Evolutionary conservation across 1,140 invertebrate genomes (phyloP), one percentile per base, ranked within the genome.

Genomic region (Chrysomallon squamiferum): DNA sequence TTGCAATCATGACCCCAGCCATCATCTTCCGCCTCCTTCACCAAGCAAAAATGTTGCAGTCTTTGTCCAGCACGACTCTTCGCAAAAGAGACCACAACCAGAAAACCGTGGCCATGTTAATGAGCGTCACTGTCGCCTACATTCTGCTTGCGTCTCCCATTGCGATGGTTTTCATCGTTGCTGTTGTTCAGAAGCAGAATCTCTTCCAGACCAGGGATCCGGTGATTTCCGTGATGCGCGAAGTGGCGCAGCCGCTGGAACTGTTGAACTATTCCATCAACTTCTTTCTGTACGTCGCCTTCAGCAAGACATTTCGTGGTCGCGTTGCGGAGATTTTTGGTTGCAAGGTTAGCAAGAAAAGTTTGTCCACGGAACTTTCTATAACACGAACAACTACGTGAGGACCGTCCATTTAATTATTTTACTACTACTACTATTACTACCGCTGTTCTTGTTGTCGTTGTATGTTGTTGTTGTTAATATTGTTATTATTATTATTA

Each of bases 91-190:
- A n/a, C n/a, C n/a, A n/a, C n/a, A n/a, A n/a, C n/a, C n/a, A n/a
- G n/a, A n/a, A n/a, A n/a, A 66, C 59, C 18, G 58, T 63, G 1
- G n/a, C 52, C 15, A 72, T 72, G 71, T 43, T 72, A 49, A 30
- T 72, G 0, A 60, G 63, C 1, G 52, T 69, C 7, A 52, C 67
- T 15, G 49, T 66, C 18, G 57, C 71, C 5, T 72, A 66, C 56
- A 59, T 69, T 35, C 25, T 72, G 4, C 56, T 69, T 4, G 60
- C 69, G 2, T 59, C 58, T 13, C 71, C 71, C 2, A 59, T 66
- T 7, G 64, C 67, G n/a, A 30, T 60, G 18, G 32, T 61, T 4
- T 60, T 65, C 22, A 56, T 61, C 22, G 49, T 62, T 20, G 56
- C 63, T 20, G 60, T 64, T 33, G 49, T 49, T 9, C 49, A 43